Percentiles rank a stretch among this genome's conserved stretches.
Conservation (phyloP, 2,797 vertebrate genomes). For the Carduelis carduelis region DNA sequence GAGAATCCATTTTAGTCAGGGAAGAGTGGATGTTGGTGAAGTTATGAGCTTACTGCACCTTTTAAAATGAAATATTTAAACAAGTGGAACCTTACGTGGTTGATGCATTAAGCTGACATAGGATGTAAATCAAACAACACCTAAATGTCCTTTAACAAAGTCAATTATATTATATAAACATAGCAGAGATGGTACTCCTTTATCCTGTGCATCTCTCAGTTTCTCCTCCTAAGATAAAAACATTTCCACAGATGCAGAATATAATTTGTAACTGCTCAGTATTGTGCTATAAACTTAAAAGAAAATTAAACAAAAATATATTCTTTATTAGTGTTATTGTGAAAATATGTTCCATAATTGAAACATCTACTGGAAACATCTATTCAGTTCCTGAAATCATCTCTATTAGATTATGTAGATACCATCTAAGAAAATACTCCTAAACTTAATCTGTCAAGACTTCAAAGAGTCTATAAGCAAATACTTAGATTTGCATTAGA, state of each 20-base stretch:
- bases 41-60: constrained; percentile 50
- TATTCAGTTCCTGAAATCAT: constrained; percentile 71
- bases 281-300: constrained; percentile 51
- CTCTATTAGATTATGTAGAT: constrained; percentile 84
- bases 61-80: constrained; percentile 75
- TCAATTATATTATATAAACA: constrained; percentile 67
- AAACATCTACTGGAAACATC: constrained; percentile 53
- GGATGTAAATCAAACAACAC: constrained; percentile 68
- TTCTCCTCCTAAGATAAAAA: constrained; percentile 44
- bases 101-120: constrained; percentile 61
- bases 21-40: constrained; percentile 46
- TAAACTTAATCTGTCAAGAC: constrained; percentile 79
- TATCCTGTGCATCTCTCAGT: constrained; percentile 5
- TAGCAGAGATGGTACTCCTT: constrained; percentile 34
- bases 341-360: constrained; percentile 5
- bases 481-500: constrained; percentile 83
- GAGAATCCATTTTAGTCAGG: constrained; percentile 44
- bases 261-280: constrained; percentile 55
- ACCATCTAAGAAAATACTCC: constrained; percentile 79
- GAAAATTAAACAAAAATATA: constrained; percentile 47
- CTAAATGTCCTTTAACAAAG: constrained; percentile 75
- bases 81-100: constrained; percentile 41
- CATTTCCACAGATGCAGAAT: constrained; percentile 29
- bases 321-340: constrained; percentile 46
- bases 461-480: constrained; percentile 77